phyloP scores from a whole-genome alignment of 2,797 vertebrate species.

The Pipistrellus pygmaeus region DNA sequence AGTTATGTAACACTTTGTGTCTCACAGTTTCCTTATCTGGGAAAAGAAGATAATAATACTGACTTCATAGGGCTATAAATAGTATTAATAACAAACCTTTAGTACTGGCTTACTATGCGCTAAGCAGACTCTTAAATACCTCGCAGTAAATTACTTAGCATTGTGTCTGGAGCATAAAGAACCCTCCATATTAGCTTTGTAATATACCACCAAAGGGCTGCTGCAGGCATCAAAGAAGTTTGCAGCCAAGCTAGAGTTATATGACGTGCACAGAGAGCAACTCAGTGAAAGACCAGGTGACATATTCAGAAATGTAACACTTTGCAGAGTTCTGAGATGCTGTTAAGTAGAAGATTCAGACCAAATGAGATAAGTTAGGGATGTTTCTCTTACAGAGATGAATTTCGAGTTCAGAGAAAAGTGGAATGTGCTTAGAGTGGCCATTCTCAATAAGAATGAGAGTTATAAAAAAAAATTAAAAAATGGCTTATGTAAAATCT shows the following conservation, averaged over 20 bases:
- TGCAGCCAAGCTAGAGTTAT: not conserved
- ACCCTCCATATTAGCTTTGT: not conserved
- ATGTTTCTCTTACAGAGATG: not conserved
- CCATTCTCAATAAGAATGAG: not conserved
- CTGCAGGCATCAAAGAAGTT: not conserved
- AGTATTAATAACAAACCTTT: not conserved
- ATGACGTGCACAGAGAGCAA: not conserved
- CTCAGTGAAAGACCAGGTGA: not conserved
- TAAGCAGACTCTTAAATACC: not conserved
- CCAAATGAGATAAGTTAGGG: not conserved
- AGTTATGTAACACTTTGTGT: not conserved
- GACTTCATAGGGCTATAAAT: not conserved
- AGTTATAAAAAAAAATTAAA: not conserved
- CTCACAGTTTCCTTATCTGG: constrained; percentile 7
- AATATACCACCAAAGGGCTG: not conserved
- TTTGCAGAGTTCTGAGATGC: not conserved
- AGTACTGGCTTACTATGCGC: not conserved
- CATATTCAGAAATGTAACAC: not conserved
- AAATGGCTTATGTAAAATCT: not conserved
- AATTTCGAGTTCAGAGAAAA: not conserved
- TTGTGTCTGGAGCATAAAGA: not conserved
- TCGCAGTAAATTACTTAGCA: constrained; percentile 1
- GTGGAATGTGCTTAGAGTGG: not conserved
- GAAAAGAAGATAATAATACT: not conserved
- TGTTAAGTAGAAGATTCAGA: not conserved